Evolutionary conservation across 2,113 vertebrate species (phyloP), one percentile per base, ranked within the genome.

Genomic region (Poecile atricapillus): DNA sequence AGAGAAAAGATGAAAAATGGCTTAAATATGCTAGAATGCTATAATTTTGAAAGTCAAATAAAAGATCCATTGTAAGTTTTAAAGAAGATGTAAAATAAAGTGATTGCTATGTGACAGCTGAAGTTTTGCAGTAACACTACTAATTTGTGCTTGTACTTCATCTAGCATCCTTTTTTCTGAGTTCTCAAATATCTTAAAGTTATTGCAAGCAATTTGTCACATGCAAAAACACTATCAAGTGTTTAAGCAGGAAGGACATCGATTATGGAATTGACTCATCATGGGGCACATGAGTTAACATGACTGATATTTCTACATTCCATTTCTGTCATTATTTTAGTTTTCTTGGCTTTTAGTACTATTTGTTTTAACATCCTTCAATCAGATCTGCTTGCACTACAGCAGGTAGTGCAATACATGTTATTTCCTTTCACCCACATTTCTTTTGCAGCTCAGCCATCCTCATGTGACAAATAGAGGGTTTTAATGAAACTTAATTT

Each of bases 221-320:
- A 7, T 1, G 7, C n/a, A 13, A 44, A 11, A 55, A 5, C 50
- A 52, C 35, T 31, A 14, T 3, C 3, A 16, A 30, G 15, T 4
- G 16, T 67, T 90, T 79, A 15, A 84, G 18, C 7, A 33, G 37
- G 49, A 35, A 69, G n/a, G 33, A 8, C 4, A 3, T 5, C 28
- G 58, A 59, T 1, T 2, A 31, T 21, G 25, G 5, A 6, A 24
- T 24, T 24, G 44, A 13, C 44, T 47, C 52, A 53, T n/a, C 5
- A 3, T 13, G 21, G 30, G 35, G 46, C 9, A 7, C 5, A 9
- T 24, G n/a, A 65, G 7, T 49, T 63, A 58, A n/a, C 6, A 15
- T 17, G 46, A 22, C 24, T n/a, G 19, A 37, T 60, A 56, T 11
- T 87, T 39, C 44, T 39, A 3, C 24, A 55, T 18, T 24, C 12